Evolutionary conservation across 2,888 invertebrate genomes (phyloP).

Genomic region (Strigamia maritima): DNA sequence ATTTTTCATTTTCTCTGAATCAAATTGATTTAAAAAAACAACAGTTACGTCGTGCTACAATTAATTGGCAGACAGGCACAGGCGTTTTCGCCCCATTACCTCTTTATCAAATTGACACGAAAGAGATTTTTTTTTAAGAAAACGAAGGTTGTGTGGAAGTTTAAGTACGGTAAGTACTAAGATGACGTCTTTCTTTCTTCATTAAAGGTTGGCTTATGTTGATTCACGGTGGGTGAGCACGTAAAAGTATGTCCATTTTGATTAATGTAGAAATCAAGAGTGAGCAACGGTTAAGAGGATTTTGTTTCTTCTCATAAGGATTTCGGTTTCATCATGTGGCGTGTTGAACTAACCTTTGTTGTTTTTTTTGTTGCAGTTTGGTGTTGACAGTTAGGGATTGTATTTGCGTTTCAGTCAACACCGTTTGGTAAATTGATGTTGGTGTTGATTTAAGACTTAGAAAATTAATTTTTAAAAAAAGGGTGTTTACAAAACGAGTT

Average conservation of each 20-base stretch:
- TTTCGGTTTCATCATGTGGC: neutral
- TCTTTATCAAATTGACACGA: neutral
- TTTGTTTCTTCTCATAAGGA: neutral
- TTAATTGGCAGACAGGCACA: neutral
- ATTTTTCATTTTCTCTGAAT: neutral
- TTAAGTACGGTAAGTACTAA: too few species aligned
- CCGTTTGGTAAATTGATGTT: neutral
- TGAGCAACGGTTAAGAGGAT: slow-evolving; percentile 12
- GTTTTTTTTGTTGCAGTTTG: neutral
- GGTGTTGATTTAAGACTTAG: neutral
- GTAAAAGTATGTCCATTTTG: slow-evolving; percentile 1
- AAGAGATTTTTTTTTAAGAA: neutral
- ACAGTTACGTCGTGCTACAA: neutral
- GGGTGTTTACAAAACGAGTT: neutral
- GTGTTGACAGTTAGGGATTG: slow-evolving; percentile 9
- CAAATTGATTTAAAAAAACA: neutral
- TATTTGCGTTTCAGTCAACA: slow-evolving; percentile 13
- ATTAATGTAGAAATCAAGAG: neutral
- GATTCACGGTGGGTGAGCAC: neutral
- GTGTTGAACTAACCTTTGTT: neutral
- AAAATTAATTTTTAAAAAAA: too few species aligned
- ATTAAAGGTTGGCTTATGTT: neutral
- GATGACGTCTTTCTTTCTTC: neutral
- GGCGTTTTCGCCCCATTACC: neutral
- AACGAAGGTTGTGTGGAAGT: neutral